These are phyloP conservation scores for Microplitis manilae DNA, from an alignment of 2,888 invertebrate genomes.

Conservation along the genomic window DNA sequence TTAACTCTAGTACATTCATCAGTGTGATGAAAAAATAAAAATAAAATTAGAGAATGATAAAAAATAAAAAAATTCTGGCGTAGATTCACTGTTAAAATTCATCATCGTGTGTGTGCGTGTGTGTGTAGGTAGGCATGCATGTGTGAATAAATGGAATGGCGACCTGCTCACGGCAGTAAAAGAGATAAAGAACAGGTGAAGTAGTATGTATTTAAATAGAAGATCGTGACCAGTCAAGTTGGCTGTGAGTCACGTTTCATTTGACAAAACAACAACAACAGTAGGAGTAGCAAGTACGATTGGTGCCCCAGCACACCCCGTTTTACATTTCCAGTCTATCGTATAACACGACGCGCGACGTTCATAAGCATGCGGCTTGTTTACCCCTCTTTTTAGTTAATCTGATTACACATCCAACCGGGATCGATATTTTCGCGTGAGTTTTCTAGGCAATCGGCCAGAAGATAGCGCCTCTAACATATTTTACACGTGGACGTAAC, in stretches of 20 bases:
- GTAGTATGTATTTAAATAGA: background rate
- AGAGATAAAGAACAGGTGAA: constrained; percentile 1
- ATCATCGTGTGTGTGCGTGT: background rate
- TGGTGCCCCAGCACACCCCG: constrained; percentile 3
- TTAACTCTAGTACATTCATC: background rate
- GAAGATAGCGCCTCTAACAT: constrained; percentile 55
- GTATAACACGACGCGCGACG: background rate
- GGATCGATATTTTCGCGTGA: constrained; percentile 68
- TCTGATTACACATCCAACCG: constrained; percentile 6
- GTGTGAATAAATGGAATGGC: background rate
- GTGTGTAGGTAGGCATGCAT: background rate
- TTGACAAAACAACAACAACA: constrained; percentile 9
- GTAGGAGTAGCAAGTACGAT: background rate
- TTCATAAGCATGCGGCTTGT: constrained; percentile 30
- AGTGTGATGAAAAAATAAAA: background rate
- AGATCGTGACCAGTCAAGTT: background rate
- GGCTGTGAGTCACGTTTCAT: background rate
- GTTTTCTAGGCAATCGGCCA: constrained; percentile 65
- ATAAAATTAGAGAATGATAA: background rate
- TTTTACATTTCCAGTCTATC: background rate
- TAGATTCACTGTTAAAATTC: background rate
- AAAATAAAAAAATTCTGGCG: background rate
- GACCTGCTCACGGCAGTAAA: background rate
- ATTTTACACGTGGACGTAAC: constrained; percentile 60
- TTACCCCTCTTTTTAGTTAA: constrained; percentile 14